Evolutionary conservation across 2,113 vertebrate genomes (phyloP), one percentile per base, ranked within the genome.

Genomic region (Apteryx mantelli): DNA sequence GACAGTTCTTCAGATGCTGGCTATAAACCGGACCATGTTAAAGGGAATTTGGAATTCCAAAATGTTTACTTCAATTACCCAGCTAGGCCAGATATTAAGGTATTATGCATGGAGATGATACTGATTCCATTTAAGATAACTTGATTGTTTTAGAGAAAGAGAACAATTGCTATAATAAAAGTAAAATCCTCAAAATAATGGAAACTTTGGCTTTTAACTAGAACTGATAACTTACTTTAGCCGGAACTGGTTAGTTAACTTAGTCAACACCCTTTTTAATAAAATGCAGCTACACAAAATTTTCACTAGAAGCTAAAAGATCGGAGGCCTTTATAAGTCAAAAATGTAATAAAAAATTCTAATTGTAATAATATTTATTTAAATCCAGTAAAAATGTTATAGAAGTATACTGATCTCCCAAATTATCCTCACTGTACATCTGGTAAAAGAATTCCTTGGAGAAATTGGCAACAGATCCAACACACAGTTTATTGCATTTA

Each of bases 31-130:
- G 98, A 99, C 80, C 50, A 38, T 22, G 97, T 99, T 90, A 98
- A 95, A 85, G 99, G 99, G 83, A 97, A 99, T 96, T 96, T 99
- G 28, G 98, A 99, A 89, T 99, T 99, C 96, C 97, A 73, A 71
- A 98, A 99, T 93, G 97, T 99, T 94, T 95, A 98, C 93, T 99
- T 99, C 97, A 98, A 16, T 79, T 99, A 99, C 79, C 99, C 99
- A 22, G 98, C 99, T 7, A 98, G 99, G 64, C 94, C 98, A 11
- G 98, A 99, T 42, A 88, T 98, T 77, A 96, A 99, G 97, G 98
- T 99, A 98, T 61, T 28, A 32, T 26, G 15, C 40, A 96, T 88
- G 64, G 42, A 69, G 24, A 16, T 52, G 70, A 40, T 46, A 61
- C 46, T 40, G 40, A 63, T 93, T 91, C 58, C 52, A 55, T 52